Base-by-base conservation (phyloP, 1,140 invertebrate species). In the Lethrus apterus region DNA sequence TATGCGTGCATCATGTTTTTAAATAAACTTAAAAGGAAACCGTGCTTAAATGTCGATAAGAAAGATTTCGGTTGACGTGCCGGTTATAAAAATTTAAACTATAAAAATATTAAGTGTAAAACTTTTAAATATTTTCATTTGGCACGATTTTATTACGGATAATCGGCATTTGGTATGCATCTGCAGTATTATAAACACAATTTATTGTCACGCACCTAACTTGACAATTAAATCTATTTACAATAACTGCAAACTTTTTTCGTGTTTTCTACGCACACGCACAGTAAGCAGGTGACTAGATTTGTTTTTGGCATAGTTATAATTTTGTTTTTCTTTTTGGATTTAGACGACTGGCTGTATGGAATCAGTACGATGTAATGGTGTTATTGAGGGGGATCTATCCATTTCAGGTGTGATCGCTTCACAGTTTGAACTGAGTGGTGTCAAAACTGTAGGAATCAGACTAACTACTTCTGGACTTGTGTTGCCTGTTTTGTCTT, bases 381-480 rank as follows among this genome's bases (percentile, higher is more conserved):
- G 67, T 7, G 68, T 67, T 20, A 64, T 58, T 11, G 64, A 66
- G 56, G 73, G 72, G 3, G 72, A 68, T 14, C 63, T 56, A 35
- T 65, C 66, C 47, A 68, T 46, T 56, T 67, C 72, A 4, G 70
- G 50, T 57, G 71, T 51, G 57, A 68, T 43, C 54, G 65, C 54
- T 42, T 69, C 50, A 56, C 68, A 54, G 41, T 67, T 67, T 19
- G 65, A 69, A 30, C 66, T 70, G 33, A 69, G 71, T 8, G 71
- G 70, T 3, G 73, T 69, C 18, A 73, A 63, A 13, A 64, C 60
- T 4, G 56, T 58, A 10, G 72, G 71, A 43, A 76, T 68, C 20
- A 76, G 48, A 51, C 73, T 75, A 1, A 73, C 70, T 29, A 74
- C 70, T 61, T 76, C 74, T 14, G 73, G 70, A 50, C 74, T 74